Conservation (phyloP, 2,888 invertebrate species). For the Crioceris asparagi region DNA sequence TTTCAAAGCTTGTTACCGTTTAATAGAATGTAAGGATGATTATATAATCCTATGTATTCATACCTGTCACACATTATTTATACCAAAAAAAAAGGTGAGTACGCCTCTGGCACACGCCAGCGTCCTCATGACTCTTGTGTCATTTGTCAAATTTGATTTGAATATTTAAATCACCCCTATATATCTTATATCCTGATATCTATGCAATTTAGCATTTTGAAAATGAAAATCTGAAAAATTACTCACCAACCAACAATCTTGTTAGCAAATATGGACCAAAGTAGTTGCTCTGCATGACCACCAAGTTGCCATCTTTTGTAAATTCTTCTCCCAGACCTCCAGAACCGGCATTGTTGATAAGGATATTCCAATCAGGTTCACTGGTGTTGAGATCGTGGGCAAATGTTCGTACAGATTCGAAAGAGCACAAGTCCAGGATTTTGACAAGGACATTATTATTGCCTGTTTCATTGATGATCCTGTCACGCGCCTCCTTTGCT, state of each 20-base stretch:
- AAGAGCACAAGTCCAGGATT: conserved; percentile 43
- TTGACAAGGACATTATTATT: conserved; percentile 33
- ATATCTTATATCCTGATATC: too few species aligned
- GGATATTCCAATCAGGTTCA: conserved; percentile 47
- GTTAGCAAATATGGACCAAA: conserved; percentile 63
- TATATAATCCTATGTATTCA: too few species aligned
- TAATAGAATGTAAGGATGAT: too few species aligned
- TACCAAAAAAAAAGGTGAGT: too few species aligned
- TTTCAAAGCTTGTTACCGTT: too few species aligned
- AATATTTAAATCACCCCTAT: too few species aligned
- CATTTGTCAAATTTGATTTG: too few species aligned
- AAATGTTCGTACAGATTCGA: conserved; percentile 47
- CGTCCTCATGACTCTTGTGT: too few species aligned
- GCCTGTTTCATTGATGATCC: conserved; percentile 30
- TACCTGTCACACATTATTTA: too few species aligned
- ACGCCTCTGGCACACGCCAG: too few species aligned
- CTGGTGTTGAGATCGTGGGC: conserved; percentile 44
- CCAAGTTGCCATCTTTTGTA: conserved; percentile 52
- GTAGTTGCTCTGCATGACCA: conserved; percentile 58
- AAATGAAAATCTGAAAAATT: too few species aligned
- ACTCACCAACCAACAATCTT: conserved; percentile 45
- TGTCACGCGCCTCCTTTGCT: conserved; percentile 23
- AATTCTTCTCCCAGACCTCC: conserved; percentile 36
- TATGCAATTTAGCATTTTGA: too few species aligned
- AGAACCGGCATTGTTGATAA: conserved; percentile 56